Base-by-base conservation (phyloP, 2,113 vertebrate species). In the Macroglossus sobrinus region DNA sequence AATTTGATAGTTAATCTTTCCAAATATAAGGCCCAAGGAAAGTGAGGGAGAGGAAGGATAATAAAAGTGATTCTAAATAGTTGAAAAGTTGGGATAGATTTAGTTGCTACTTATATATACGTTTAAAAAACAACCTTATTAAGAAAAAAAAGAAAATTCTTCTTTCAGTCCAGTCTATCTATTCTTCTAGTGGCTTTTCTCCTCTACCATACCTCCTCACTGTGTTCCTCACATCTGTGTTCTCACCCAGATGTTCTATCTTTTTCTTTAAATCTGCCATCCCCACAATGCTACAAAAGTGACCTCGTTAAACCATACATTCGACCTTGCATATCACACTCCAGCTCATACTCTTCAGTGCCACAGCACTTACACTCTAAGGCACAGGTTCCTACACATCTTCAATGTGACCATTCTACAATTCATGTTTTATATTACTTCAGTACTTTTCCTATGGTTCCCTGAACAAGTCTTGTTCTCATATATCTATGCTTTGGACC, bases 1-100 rank as follows among this genome's bases (percentile, higher is more conserved):
- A 40, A 64, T 93, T 69, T 95, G 63, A 92, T 12, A 95, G 75
- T 38, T 35, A 84, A 84, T 88, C 91, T 88, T 95, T 81, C 47
- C 40, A 95, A 86, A 87, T 18, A 74, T 66, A 76, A 92, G 38
- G 26, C 35, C 68, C 43, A 2, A 71, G 45, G n/a, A 57, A 84
- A 15, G 40, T 22, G 3, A 50, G 24, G 18, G 74, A 45, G 15
- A 68, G 8, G 50, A 66, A 88, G 40, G 35, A 53, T 38, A 76
- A 81, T 45, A 79, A 63, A 69, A 55, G 21, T 68, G 53, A 66
- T 68, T 55, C 55, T 43, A 11, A 40, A 5, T n/a, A 55, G 55
- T 3, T 28, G 26, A 89, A 93, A 78, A 12, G 14, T 1, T 84
- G 43, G 84, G 16, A 59, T 69, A 75, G 66, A 64, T 86, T 88